phyloP scores from a whole-genome alignment of 2,113 vertebrate genomes.

The Crotalus helleri region DNA sequence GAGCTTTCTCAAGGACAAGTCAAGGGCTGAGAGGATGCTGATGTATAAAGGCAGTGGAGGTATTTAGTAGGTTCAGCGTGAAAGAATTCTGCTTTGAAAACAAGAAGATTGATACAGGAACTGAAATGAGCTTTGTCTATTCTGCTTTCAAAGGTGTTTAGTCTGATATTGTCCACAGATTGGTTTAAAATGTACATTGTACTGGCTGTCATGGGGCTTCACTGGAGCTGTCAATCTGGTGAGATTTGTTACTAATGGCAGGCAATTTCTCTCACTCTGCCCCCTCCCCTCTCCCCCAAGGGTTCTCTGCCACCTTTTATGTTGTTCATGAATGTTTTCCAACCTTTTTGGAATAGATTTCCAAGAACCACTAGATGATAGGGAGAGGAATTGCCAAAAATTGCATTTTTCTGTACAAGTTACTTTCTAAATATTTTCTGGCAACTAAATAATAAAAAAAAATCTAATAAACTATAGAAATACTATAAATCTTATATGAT shows the following conservation, averaged over 20 bases:
- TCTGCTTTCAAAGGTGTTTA: not conserved
- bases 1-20: constrained; percentile 54
- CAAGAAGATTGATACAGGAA: not conserved
- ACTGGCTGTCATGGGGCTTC: not conserved
- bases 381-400: not conserved
- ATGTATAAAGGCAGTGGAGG: not conserved
- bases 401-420: not conserved
- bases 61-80: not conserved
- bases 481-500: not conserved
- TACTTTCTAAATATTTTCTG: not conserved
- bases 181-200: not conserved
- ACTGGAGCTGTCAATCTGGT: not conserved
- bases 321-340: not conserved
- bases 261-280: not conserved
- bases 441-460: not conserved
- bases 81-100: not conserved
- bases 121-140: not conserved
- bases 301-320: not conserved
- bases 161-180: not conserved
- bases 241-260: not conserved
- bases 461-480: not conserved
- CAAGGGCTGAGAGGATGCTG: constrained; percentile 51
- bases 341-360: not conserved
- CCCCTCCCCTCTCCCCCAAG: not conserved
- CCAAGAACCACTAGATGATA: too few species aligned